These are phyloP conservation scores for Xylocopa sonorina DNA, from an alignment of 1,140 invertebrate species.

Conservation along the genomic window DNA sequence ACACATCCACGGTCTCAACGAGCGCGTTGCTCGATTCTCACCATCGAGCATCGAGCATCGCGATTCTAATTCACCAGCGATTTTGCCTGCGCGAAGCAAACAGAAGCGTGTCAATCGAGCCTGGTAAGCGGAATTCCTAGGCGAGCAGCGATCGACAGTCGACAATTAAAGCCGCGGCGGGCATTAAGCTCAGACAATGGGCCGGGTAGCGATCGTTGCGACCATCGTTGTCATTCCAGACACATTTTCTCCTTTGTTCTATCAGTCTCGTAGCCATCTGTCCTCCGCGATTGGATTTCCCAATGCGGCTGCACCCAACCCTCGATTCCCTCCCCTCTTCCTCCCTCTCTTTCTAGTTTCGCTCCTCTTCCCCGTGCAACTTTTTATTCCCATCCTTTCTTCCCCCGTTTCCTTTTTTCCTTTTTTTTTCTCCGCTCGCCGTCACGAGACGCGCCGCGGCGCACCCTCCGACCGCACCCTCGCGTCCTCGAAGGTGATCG, in stretches of 20 bases:
- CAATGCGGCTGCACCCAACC: constrained; percentile 62
- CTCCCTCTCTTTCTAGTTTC: neutral
- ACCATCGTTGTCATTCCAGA: constrained; percentile 61
- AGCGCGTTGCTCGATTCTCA: too few species aligned
- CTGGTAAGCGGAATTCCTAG: constrained; percentile 25
- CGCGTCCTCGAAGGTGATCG: constrained; percentile 41
- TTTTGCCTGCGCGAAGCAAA: neutral
- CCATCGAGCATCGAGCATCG: too few species aligned
- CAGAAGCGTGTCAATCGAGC: constrained; percentile 26
- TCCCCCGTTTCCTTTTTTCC: neutral
- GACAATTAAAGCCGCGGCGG: constrained; percentile 54
- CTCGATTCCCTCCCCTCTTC: constrained; percentile 49
- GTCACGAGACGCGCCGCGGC: constrained; percentile 40
- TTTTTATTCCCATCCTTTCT: neutral
- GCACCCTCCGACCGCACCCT: constrained; percentile 70
- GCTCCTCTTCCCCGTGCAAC: neutral
- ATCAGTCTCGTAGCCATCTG: constrained; percentile 57
- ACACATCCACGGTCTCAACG: too few species aligned
- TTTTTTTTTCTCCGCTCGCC: neutral
- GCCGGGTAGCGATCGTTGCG: constrained; percentile 38
- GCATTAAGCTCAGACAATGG: constrained; percentile 58
- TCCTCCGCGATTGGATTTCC: constrained; percentile 58
- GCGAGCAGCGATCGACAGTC: constrained; percentile 26
- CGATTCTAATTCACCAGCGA: neutral
- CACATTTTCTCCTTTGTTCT: constrained; percentile 66